Evolutionary conservation across 2,888 invertebrate genomes (phyloP), one percentile per base, ranked within the genome.

Genomic region (Bruchidius siliquastri): DNA sequence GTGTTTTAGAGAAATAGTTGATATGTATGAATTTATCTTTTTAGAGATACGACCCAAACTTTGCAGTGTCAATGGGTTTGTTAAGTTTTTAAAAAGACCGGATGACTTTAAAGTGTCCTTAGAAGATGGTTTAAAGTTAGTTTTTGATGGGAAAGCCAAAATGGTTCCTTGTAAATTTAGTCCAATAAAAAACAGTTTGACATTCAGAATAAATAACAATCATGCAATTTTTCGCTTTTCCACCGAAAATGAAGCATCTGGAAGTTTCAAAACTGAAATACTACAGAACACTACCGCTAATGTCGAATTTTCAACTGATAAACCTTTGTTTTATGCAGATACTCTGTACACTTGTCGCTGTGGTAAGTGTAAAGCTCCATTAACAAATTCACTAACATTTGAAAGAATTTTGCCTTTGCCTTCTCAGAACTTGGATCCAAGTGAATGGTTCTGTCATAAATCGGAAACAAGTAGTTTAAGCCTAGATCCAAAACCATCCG

Each of bases 391-490:
- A n/a, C 68, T 86, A 0, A 87, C 86, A 70, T 91, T 92, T 84
- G 84, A 88, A 70, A 87, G 91, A 76, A 86, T 92, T 80, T 84
- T 92, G 75, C 91, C 92, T 74, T 83, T 92, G 72, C 92, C 92
- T 0, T 88, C 90, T 0, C 87, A 88, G 20, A 89, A 88, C 84
- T 85, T 89, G 74, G 91, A 91, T 80, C 88, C 89, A 82, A 88
- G 88, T 0, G 92, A 92, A 76, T 92, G 91, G 90, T 92, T 91
- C 82, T 92, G 92, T 80, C 92, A 92, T 77, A 87, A 87, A 69
- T 85, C 86, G 22, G 84, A 78, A 67, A 76, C 79, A 21, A 80
- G 75, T 21, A 68, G 68, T 20, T 72, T 79, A 76, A 83, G 71
- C 75, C 80, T 90, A 20, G 87, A 88, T 75, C 89, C 89, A 21